Evolutionary conservation across 2,797 vertebrate genomes (phyloP), one percentile per base, ranked within the genome.

Genomic region (Macropodus opercularis): DNA sequence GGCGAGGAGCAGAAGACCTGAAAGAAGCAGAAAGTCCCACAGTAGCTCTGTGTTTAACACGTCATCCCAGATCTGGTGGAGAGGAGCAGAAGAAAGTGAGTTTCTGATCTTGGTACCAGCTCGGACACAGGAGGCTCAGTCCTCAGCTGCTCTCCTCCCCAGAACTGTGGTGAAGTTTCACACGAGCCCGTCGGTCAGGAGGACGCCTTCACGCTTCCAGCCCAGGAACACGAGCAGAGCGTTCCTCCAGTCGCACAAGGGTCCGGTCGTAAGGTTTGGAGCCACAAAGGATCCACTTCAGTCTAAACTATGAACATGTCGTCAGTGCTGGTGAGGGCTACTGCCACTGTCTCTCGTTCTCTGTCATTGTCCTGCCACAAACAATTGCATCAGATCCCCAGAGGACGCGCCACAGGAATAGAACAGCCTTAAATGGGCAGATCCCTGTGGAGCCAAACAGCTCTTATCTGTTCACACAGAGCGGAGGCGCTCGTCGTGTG

Each of bases 381-480:
- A 86, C 83, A 87, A 87, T 89, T 80, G 52, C 57, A 39, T 35
- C 47, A 55, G 64, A 67, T 63, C 83, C 86, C 82, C 61, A 64
- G 70, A 84, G 88, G 69, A 83, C 86, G 81, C 74, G 67, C 80
- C 74, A 43, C 82, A 75, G 81, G 69, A 91, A 91, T 89, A 91
- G 87, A 86, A 86, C 79, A 80, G 72, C 89, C 90, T 85, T 89
- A 89, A 85, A 88, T 84, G 80, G 89, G 19, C 84, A 61, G 69
- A 79, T 68, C 68, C 55, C 47, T 31, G 40, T 32, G 80, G 52
- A 63, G 75, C 63, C 79, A 80, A 63, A 63, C 19, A 77, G 80
- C 72, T 66, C 67, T 79, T 81, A 83, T 85, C 83, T 85, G 49
- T 26, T 63, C 46, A 71, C 59, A 34, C 64, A 66, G 9, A 43